Evolutionary conservation across 37 sponge, comb jelly and placozoan species (phyloP), one percentile per base, ranked within the genome.

Genomic region (Axinella damicornis): DNA sequence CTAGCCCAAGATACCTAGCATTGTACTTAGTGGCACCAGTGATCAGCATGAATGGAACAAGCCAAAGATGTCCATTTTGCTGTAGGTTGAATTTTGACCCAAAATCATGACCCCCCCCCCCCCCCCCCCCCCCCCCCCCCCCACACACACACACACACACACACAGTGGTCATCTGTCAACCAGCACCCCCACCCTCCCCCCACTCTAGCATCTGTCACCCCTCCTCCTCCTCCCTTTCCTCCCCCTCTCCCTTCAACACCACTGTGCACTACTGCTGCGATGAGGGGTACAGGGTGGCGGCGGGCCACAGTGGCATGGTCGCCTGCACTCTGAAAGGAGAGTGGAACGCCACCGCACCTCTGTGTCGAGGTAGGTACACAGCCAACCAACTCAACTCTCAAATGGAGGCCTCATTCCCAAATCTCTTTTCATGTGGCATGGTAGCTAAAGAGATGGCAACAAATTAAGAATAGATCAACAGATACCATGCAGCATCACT

Each of bases 111-210:
- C 46, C 46, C 9, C 46, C 9, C 71, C 28, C 33, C 28, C 71
- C 9, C 71, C 28, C 71, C 28, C 71, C 9, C 28, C 71, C 28
- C 71, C 28, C 71, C 9, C 71, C 28, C 71, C 28, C 71, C 27
- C 2, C 30, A 70, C 71, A 70, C 71, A 70, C 71, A 5, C 71
- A 70, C 71, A 5, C 71, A 75, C 77, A 4, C 21, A 34, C 11
- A 32, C 13, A 22, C 71, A 52, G 73, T 37, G 32, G 41, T 36
- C 16, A 21, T 36, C 22, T 71, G 73, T 34, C 73, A 36, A 21
- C 39, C 73, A 21, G 40, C 73, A 36, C 46, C 25, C 27, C 37
- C 16, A 6, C 75, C 75, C 22, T 25, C 75, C 22, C 55, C 75
- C 6, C 75, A 20, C 25, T 6, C 38, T 40, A 38, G 55, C 25